Base-by-base conservation (phyloP, 2,113 vertebrate species). In the Hyperoodon ampullatus region DNA sequence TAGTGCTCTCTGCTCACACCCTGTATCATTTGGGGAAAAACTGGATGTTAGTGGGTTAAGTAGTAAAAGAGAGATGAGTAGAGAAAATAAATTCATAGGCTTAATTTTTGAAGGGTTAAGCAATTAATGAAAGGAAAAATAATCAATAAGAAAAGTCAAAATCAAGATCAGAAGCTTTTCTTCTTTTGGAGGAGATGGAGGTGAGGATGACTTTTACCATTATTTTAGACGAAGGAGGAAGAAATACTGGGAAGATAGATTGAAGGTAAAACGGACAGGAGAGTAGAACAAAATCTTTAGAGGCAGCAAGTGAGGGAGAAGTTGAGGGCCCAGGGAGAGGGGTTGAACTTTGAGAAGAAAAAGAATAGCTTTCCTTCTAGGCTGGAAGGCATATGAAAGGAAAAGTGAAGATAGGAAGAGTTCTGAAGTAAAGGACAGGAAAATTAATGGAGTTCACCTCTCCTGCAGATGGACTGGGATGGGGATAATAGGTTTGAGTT, bases 171-270 rank as follows among this genome's bases (percentile, higher is more conserved):
- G 66, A 91, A 33, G 13, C n/a, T n/a, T 39, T 58, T 61, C 16
- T 35, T 15, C 60, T 65, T 53, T n/a, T 47, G 13, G 28, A 86
- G 58, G 50, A 74, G 30, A 35, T 44, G 14, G 70, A 30, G 26
- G 19, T 65, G 18, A 78, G 61, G 42, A 78, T 86, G 21, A 83
- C 68, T 61, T 86, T 77, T 72, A 72, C n/a, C 18, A 50, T 77
- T 44, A 68, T 95, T 95, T 94, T 90, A 95, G 63, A 75, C 70
- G 50, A 58, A 78, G 8, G 58, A 53, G 4, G 50, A 68, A 74
- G 30, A 75, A 78, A 53, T 21, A 60, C 28, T 58, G 19, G 35
- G 88, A 88, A 88, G 81, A 71, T 30, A 87, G 55, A 74, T 14
- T 47, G 8, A 80, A 19, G 55, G 44, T 85, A 24, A 61, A 82